A percentile compares a stretch with the other conserved stretches of the same genome.
Conservation (phyloP, 1,140 invertebrate genomes). For the Aphelenchoides avenae region DNA sequence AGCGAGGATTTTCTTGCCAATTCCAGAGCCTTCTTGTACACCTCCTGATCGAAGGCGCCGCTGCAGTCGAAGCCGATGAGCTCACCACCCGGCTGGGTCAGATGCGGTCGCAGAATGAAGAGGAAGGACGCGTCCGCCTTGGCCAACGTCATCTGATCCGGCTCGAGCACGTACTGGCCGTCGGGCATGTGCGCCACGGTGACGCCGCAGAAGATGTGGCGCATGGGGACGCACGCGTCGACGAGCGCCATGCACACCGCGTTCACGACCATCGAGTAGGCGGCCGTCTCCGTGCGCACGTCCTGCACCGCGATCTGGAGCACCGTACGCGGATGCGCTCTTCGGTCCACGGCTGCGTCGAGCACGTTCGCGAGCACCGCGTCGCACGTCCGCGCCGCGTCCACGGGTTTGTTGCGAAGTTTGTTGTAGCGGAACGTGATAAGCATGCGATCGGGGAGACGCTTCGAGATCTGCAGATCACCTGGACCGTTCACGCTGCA, state of each 20-base stretch:
- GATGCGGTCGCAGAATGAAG: constrained; percentile 17
- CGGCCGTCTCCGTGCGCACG: constrained; percentile 6
- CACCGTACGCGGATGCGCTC: constrained; percentile 13
- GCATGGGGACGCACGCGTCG: constrained; percentile 13
- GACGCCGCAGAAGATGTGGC: constrained; percentile 11
- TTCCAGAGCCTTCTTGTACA: constrained; percentile 7
- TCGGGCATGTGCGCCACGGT: constrained; percentile 14
- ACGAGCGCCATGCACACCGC: constrained; percentile 9
- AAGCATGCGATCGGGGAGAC: constrained; percentile 13
- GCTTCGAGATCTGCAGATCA: constrained; percentile 16
- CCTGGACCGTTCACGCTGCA: constrained; percentile 10
- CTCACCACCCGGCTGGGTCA: not conserved
- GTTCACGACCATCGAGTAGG: constrained; percentile 12
- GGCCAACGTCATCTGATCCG: not conserved
- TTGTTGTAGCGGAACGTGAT: constrained; percentile 22
- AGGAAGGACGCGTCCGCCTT: constrained; percentile 5
- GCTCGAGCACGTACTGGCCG: constrained; percentile 10
- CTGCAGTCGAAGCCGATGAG: constrained; percentile 9
- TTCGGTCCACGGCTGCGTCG: constrained; percentile 10
- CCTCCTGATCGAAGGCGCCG: constrained; percentile 11
- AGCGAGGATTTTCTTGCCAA: constrained; percentile 5
- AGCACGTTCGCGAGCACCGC: constrained; percentile 9
- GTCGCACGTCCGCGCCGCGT: constrained; percentile 10
- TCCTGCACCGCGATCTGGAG: constrained; percentile 9
- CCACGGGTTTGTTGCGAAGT: constrained; percentile 20